phyloP scores from a whole-genome alignment of 1,140 invertebrate genomes.

The Hyles euphorbiae region DNA sequence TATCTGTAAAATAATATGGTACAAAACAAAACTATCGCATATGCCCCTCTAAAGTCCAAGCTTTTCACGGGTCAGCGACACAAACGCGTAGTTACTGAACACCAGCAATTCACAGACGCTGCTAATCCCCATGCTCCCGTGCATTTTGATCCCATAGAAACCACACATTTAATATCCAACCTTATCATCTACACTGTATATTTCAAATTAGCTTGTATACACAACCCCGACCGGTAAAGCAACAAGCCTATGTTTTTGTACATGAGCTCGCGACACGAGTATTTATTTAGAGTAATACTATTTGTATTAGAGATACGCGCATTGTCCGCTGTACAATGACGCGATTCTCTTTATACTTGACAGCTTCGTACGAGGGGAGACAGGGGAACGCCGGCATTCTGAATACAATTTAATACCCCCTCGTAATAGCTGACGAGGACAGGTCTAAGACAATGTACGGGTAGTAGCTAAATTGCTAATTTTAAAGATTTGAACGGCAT shows the following conservation, averaged over 20 bases:
- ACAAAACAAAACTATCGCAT: too few relatives aligned
- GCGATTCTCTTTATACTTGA: too few relatives aligned
- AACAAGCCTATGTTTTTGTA: constrained; percentile 46
- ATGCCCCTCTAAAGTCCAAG: too few relatives aligned
- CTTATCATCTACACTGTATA: neutral
- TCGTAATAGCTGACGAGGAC: neutral
- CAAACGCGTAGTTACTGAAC: too few relatives aligned
- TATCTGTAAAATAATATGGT: too few relatives aligned
- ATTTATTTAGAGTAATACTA: constrained; percentile 66
- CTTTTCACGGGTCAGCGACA: too few relatives aligned
- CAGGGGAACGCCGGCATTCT: neutral
- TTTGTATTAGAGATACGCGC: constrained; percentile 48
- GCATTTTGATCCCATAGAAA: neutral
- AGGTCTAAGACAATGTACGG: neutral
- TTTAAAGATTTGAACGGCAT: neutral
- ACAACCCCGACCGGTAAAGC: neutral
- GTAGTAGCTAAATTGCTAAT: neutral
- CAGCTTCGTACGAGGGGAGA: constrained; percentile 30
- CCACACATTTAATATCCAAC: neutral
- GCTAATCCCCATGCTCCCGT: too few relatives aligned
- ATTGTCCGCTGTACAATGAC: too few relatives aligned
- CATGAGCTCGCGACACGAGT: constrained; percentile 62
- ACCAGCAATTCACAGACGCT: too few relatives aligned
- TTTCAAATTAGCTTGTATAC: neutral
- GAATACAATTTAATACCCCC: neutral